Base-by-base conservation (phyloP, 1,140 invertebrate genomes). In the Schlechtendalia chinensis region DNA sequence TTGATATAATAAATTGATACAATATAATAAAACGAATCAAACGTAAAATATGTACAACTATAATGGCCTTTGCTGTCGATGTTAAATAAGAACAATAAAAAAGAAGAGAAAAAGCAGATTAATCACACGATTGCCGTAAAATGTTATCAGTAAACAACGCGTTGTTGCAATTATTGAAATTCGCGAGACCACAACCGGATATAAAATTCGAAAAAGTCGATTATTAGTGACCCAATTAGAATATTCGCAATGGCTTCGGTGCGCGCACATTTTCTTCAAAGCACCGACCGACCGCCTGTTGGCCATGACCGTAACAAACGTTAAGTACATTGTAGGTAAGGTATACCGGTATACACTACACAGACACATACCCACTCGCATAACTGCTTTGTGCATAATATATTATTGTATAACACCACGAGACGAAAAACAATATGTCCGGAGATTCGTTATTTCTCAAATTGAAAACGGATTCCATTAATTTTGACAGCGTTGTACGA, bases 191-290 rank as follows among this genome's bases (percentile, higher is more conserved):
- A 12, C n/a, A 61, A 61, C 39, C 75, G 39, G 58, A 61, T 47
- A 24, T 45, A 29, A 32, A 54, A 39, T 72, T 22, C 1, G 1
- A 29, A 45, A 63, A 63, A 63, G 75, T 63, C 75, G 39, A 79
- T 79, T 79, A 58, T 16, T 32, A 24, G 12, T 59, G 72, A 75
- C 75, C 75, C 75, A 61, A 79, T 79, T 79, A 63, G 32, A 61
- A 47, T 47, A 39, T 59, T 79, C 39, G 45, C 39, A 58, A 79
- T 79, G 75, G 75, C 75, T 79, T 79, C 75, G 58, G 39, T n/a
- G 58, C 47, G 8, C 22, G 19, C 22, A 61, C 58, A 79, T 63
- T 79, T 79, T 47, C 56, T 79, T 79, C 56, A 79, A 79, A 79
- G 69, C 19, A 19, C 50, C 50, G 47, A 69, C 47, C 12, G 45